Evolutionary conservation across 2,888 invertebrate species (phyloP).

Genomic region (Mimas tiliae): DNA sequence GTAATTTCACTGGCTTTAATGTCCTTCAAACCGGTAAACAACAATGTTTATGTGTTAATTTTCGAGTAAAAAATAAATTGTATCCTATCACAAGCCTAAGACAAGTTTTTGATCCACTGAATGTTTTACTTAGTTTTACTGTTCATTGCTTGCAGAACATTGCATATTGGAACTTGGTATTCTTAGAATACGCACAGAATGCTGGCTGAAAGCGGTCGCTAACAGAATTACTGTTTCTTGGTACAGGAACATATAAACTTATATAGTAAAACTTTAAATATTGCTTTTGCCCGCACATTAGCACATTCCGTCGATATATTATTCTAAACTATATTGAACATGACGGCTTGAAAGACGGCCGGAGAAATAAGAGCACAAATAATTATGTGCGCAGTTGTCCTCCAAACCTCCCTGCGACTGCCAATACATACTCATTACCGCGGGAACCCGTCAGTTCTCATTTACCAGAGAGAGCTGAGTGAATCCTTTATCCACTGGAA

Average conservation of each 20-base stretch:
- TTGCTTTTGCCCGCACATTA: background rate
- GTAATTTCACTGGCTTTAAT: no score
- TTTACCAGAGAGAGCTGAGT: no score
- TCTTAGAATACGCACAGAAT: constrained; percentile 25
- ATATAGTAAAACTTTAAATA: background rate
- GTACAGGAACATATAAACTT: constrained; percentile 2
- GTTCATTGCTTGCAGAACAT: constrained; percentile 1
- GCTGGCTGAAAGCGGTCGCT: constrained; percentile 21
- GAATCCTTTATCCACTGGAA: no score
- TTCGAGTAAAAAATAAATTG: background rate
- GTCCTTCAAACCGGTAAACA: no score
- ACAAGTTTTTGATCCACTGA: background rate
- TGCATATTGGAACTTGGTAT: constrained; percentile 14
- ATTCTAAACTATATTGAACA: no score
- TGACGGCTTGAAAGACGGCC: no score
- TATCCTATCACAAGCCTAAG: background rate
- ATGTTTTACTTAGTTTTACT: background rate
- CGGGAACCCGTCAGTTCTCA: no score
- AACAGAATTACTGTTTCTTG: constrained; percentile 19
- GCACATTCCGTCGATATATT: background rate
- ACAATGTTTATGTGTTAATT: no score
- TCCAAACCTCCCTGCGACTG: no score
- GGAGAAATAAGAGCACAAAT: no score
- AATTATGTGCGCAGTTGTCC: no score
- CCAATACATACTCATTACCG: no score